Percentiles rank a stretch among this genome's conserved stretches.
phyloP scores from a whole-genome alignment of 1,140 invertebrate genomes.

The Eupeodes corollae region DNA sequence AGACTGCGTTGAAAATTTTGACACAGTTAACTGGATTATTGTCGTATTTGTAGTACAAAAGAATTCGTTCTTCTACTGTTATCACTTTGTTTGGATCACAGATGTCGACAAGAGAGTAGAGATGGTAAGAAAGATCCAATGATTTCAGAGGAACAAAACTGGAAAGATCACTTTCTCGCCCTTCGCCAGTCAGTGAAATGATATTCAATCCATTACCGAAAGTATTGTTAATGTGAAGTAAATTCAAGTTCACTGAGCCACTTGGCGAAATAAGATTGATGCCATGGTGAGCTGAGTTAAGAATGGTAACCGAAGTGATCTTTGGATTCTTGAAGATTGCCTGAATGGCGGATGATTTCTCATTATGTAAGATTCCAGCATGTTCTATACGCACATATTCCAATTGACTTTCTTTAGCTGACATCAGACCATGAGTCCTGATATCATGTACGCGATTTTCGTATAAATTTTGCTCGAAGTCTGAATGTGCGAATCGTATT shows the following conservation, averaged over 20 bases:
- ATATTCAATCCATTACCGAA: constrained; percentile 83
- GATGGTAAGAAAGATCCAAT: constrained; percentile 79
- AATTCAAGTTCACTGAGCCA: constrained; percentile 57
- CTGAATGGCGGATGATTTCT: constrained; percentile 86
- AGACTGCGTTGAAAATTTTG: constrained; percentile 86
- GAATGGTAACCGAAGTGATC: constrained; percentile 73
- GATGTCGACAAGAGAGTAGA: constrained; percentile 93
- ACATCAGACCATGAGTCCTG: constrained; percentile 57
- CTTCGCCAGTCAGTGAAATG: constrained; percentile 83
- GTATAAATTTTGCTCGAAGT: constrained; percentile 79
- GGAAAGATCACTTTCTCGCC: constrained; percentile 73
- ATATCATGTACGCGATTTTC: constrained; percentile 71
- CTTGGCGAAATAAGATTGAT: constrained; percentile 84
- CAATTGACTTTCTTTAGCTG: constrained; percentile 59
- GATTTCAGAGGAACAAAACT: constrained; percentile 74
- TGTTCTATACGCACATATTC: constrained; percentile 79
- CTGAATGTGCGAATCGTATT: constrained; percentile 76
- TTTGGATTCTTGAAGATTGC: constrained; percentile 73
- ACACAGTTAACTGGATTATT: constrained; percentile 93
- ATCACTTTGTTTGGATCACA: constrained; percentile 91
- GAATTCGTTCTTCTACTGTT: constrained; percentile 74
- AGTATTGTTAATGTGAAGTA: constrained; percentile 66
- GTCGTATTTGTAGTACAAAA: constrained; percentile 96
- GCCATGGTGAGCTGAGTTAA: constrained; percentile 77
- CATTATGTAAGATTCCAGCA: constrained; percentile 93